Evolutionary conservation across 2,113 vertebrate species (phyloP).

Genomic region (Sceloporus undulatus): DNA sequence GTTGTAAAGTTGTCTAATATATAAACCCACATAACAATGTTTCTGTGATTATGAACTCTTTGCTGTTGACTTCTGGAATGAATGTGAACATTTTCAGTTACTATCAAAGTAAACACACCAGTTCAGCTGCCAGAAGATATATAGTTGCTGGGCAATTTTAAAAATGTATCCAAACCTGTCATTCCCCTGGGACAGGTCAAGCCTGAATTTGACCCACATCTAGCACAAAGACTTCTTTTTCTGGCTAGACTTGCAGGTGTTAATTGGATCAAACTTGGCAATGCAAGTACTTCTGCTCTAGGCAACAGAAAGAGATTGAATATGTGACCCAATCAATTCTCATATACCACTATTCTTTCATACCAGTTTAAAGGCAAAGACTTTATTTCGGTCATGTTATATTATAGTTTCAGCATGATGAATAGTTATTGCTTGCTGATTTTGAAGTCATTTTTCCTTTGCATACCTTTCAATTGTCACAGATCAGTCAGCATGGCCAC

Average conservation of each 20-base stretch:
- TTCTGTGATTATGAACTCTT: background rate
- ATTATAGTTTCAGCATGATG: background rate
- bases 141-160: background rate
- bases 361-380: background rate
- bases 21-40: no score
- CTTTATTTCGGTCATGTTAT: background rate
- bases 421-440: background rate
- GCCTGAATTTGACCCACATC: background rate
- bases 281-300: background rate
- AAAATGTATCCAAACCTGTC: background rate
- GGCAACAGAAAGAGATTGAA: background rate
- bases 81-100: background rate
- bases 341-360: background rate
- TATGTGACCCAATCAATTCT: background rate
- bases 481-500: no score
- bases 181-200: background rate
- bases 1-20: background rate
- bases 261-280: constrained; percentile 6
- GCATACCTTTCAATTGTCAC: no score
- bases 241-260: background rate
- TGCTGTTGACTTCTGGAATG: background rate
- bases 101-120: background rate
- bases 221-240: background rate
- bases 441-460: background rate
- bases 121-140: background rate